Evolutionary conservation across 2,797 vertebrate genomes (phyloP).

Genomic region (Cygnus olor): DNA sequence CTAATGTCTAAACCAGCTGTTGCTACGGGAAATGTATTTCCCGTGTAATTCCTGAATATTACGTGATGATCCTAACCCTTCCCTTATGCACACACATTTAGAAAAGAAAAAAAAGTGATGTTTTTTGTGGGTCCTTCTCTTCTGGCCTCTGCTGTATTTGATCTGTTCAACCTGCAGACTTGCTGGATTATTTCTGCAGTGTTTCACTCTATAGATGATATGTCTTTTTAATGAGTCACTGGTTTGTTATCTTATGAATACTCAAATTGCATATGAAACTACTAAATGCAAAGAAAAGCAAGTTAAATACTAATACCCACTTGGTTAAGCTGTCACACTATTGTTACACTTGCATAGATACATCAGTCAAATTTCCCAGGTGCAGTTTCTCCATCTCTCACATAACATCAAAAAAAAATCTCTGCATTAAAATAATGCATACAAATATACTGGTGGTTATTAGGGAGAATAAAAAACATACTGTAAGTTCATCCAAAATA

Average conservation of each 20-base stretch:
- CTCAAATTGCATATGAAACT: slow-evolving; percentile 8
- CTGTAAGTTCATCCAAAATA: slow-evolving; percentile 69
- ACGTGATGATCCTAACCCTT: slow-evolving; percentile 38
- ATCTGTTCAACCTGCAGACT: not conserved
- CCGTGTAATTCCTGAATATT: slow-evolving; percentile 62
- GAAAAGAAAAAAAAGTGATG: not conserved
- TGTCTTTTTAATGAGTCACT: not conserved
- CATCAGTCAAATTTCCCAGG: slow-evolving; percentile 66
- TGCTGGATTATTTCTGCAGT: not conserved
- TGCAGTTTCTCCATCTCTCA: slow-evolving; percentile 14
- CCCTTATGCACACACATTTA: not conserved
- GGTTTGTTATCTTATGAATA: not conserved
- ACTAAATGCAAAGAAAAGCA: slow-evolving; percentile 19
- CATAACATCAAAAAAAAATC: slow-evolving; percentile 25
- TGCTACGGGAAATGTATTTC: slow-evolving; percentile 65
- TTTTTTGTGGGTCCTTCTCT: not conserved
- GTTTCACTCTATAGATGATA: not conserved
- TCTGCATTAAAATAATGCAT: slow-evolving; percentile 48
- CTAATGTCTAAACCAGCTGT: slow-evolving; percentile 58
- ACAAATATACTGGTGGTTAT: slow-evolving; percentile 37
- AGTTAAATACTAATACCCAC: not conserved
- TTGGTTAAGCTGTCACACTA: slow-evolving; percentile 53
- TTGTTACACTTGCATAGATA: slow-evolving; percentile 3
- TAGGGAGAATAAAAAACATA: not conserved
- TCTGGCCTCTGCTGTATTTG: not conserved